These are phyloP conservation scores for Stenotaenia linearis DNA, from an alignment of 2,888 invertebrate species.

Conservation along the genomic window DNA sequence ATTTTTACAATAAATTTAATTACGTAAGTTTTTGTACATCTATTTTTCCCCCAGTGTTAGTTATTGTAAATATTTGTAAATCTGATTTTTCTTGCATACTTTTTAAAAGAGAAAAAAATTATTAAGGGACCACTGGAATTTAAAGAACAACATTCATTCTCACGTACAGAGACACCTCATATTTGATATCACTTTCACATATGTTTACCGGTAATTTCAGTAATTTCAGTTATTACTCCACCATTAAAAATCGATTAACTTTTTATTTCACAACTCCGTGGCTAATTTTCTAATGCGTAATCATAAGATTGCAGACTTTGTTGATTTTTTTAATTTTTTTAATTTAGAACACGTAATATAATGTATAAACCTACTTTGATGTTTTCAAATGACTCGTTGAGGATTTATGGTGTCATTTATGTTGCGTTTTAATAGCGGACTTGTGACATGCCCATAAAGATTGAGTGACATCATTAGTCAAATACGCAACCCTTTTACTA, in stretches of 20 bases:
- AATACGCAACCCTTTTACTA: conserved; percentile 13
- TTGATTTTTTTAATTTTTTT: neutral
- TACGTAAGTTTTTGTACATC: too few relatives aligned
- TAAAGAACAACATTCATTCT: too few relatives aligned
- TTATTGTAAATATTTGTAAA: too few relatives aligned
- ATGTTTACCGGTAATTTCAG: neutral
- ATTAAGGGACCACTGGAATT: too few relatives aligned
- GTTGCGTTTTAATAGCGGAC: neutral
- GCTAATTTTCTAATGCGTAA: too few relatives aligned
- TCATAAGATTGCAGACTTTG: neutral
- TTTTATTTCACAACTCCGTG: neutral
- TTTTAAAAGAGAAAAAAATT: too few relatives aligned
- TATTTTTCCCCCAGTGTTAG: too few relatives aligned
- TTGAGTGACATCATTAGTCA: conserved; percentile 26
- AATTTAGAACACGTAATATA: neutral
- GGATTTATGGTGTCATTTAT: neutral
- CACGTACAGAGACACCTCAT: too few relatives aligned
- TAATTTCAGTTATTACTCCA: neutral
- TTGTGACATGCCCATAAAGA: conserved; percentile 22
- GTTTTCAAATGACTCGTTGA: neutral
- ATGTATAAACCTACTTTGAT: neutral
- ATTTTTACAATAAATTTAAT: too few relatives aligned
- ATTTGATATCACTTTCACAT: too few relatives aligned
- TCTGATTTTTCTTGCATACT: too few relatives aligned
- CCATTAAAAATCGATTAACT: neutral